Percentiles rank a stretch among this genome's conserved stretches.
Evolutionary conservation across 2,113 vertebrate species (phyloP).

Genomic region (Agelaius tricolor): DNA sequence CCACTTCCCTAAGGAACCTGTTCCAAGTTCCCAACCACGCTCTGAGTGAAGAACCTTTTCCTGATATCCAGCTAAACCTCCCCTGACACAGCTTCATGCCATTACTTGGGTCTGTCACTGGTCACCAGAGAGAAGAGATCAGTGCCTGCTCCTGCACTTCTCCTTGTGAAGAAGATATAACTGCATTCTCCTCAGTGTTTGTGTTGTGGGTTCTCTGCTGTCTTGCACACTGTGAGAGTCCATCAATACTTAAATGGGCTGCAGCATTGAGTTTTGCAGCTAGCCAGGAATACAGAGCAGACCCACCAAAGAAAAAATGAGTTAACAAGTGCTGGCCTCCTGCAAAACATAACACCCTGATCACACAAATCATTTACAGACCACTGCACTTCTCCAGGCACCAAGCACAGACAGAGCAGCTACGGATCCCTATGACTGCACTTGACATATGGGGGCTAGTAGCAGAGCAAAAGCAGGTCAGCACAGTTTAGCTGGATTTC

Average conservation of each 20-base stretch:
- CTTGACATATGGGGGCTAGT: neutral
- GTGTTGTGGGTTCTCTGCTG: neutral
- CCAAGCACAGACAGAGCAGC: neutral
- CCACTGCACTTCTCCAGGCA: neutral
- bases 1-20: neutral
- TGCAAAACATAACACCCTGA: neutral
- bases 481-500: neutral
- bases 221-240: neutral
- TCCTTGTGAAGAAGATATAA: neutral
- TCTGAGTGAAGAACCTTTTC: neutral
- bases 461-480: neutral
- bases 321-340: neutral
- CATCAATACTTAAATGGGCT: neutral
- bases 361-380: neutral
- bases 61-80: neutral
- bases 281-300: neutral
- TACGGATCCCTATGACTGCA: accelerated
- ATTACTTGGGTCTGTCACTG: neutral
- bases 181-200: neutral
- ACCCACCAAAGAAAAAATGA: neutral
- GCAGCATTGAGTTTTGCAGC: neutral
- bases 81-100: neutral
- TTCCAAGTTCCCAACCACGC: neutral
- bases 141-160: neutral
- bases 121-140: neutral